A percentile compares a stretch with the other conserved stretches of the same genome.
Conservation (phyloP, 2,113 vertebrate species). For the Nibea albiflora region DNA sequence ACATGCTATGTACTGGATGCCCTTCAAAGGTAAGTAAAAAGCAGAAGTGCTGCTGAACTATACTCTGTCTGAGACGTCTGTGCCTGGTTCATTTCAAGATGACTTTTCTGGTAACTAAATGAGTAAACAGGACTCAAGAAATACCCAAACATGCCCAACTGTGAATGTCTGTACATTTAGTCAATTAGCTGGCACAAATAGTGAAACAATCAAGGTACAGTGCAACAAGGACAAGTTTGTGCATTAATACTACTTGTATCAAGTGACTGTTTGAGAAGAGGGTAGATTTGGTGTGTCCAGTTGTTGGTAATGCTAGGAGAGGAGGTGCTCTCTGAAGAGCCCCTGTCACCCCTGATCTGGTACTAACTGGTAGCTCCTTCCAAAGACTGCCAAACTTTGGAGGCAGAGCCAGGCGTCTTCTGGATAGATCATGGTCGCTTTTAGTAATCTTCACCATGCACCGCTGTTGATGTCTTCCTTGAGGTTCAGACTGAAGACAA, state of each 20-base stretch:
- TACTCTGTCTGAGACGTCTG: conserved; percentile 4
- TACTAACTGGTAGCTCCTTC: too few species aligned
- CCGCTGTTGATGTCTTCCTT: neutral
- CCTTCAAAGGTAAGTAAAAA: conserved; percentile 24
- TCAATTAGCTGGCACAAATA: too few species aligned
- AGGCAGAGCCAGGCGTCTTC: neutral
- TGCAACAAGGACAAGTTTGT: too few species aligned
- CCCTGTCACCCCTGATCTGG: too few species aligned
- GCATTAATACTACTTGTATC: too few species aligned
- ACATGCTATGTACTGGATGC: conserved; percentile 27
- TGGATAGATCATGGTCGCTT: neutral
- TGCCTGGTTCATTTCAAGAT: neutral
- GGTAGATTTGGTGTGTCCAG: too few species aligned
- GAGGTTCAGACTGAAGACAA: neutral
- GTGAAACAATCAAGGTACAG: too few species aligned
- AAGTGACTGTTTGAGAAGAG: too few species aligned
- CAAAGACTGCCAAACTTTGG: too few species aligned
- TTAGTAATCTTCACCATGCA: neutral
- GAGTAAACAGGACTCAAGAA: neutral
- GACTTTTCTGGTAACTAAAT: neutral
- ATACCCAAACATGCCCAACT: neutral
- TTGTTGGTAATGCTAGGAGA: too few species aligned
- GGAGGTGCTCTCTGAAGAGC: too few species aligned
- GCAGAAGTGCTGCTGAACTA: conserved; percentile 2
- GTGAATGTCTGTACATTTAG: neutral